Conservation (phyloP, 2,113 vertebrate genomes). For the Dipodomys spectabilis region DNA sequence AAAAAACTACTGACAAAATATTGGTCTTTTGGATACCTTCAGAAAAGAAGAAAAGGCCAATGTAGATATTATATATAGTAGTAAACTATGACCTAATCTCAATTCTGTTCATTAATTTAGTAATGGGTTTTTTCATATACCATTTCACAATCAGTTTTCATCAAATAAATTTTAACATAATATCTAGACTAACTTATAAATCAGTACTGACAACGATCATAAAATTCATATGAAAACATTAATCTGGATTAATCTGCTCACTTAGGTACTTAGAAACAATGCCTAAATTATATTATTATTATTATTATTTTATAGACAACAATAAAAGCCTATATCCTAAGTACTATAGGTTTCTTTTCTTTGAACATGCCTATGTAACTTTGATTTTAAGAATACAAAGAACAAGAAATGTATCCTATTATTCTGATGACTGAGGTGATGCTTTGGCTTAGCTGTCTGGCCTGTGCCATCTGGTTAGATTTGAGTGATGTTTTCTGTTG, state of each 20-base stretch:
- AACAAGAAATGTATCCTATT: constrained; percentile 77
- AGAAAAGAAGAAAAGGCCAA: constrained; percentile 21
- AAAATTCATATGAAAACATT: constrained; percentile 44
- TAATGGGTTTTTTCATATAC: not conserved
- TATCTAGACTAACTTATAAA: constrained; percentile 1
- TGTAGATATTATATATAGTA: not conserved
- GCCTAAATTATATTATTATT: constrained; percentile 3
- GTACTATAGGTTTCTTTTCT: constrained; percentile 68
- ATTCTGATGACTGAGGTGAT: constrained; percentile 80
- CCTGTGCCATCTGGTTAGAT: constrained; percentile 75
- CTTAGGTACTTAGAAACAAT: constrained; percentile 53
- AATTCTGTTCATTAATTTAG: constrained; percentile 5
- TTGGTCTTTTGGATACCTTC: not conserved
- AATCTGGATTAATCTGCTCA: constrained; percentile 12
- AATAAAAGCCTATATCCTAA: constrained; percentile 70
- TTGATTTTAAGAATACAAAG: constrained; percentile 80
- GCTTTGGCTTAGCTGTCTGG: constrained; percentile 85
- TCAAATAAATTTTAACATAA: not conserved
- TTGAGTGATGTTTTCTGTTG: constrained; percentile 78
- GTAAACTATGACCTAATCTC: not conserved
- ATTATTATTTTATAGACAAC: constrained; percentile 69
- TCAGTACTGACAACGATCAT: not conserved
- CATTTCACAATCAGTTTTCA: constrained; percentile 7
- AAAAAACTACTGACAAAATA: constrained; percentile 25
- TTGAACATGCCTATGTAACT: constrained; percentile 77